Conservation (phyloP, 2,797 vertebrate genomes). For the Rhinella marina region DNA sequence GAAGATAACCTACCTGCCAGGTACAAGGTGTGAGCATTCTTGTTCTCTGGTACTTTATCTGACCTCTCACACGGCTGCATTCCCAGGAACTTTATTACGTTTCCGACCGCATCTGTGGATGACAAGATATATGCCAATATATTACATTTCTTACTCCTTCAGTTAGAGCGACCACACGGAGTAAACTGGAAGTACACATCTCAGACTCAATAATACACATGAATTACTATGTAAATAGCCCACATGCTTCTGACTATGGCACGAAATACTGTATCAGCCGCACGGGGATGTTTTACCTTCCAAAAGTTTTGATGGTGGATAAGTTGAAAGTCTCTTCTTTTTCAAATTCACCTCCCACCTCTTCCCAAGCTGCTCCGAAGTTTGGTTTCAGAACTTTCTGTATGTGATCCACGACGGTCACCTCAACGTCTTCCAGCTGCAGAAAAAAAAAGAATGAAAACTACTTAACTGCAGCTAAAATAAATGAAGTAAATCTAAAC, state of each 20-base stretch:
- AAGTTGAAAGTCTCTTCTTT: constrained; percentile 83
- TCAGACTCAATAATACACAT: background rate
- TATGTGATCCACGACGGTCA: constrained; percentile 80
- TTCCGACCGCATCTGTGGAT: constrained; percentile 78
- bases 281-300: constrained; percentile 70
- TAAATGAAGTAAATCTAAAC: too few relatives aligned
- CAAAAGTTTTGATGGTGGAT: constrained; percentile 79
- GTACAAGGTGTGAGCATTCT: constrained; percentile 78
- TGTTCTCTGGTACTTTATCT: constrained; percentile 81
- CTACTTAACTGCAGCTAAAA: background rate
- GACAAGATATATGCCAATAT: background rate
- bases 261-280: background rate
- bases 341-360: constrained; percentile 80
- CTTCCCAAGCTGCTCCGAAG: constrained; percentile 82
- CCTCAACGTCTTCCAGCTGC: constrained; percentile 80
- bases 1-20: constrained; percentile 74
- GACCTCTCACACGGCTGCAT: constrained; percentile 83
- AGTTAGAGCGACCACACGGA: background rate
- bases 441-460: background rate
- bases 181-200: too few relatives aligned
- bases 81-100: constrained; percentile 80
- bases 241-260: background rate
- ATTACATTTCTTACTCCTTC: background rate
- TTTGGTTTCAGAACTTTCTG: constrained; percentile 81
- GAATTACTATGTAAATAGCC: background rate